Evolutionary conservation across 2,888 invertebrate species (phyloP), one percentile per base, ranked within the genome.

Genomic region (Troides oblongomaculatus): DNA sequence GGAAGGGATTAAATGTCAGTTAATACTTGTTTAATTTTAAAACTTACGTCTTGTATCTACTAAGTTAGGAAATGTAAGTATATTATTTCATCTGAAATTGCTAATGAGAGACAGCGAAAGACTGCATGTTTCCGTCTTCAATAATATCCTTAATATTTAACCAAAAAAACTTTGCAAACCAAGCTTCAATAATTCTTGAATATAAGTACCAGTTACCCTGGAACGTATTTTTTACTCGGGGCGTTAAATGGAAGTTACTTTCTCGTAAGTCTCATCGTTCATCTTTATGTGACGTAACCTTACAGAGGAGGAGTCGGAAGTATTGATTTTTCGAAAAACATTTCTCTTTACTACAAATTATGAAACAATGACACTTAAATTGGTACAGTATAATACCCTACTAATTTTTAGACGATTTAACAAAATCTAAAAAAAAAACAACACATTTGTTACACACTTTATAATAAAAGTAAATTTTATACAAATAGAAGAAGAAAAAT

Each of bases 231-330:
- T 59, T 59, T 50, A 64, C 50, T 12, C 53, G 21, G 23, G 59
- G 60, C 59, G 64, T 64, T 68, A 67, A 62, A 68, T 21, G 60
- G 50, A 64, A 64, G 60, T 64, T 68, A 64, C 64, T 60, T 50
- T 64, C 25, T 62, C 25, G 62, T 60, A 64, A 58, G 64, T 60
- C 68, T 59, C 68, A 64, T 68, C 63, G 68, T 64, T 60, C 68
- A 63, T 60, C 68, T 68, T 68, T 68, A 68, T 64, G 63, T 60
- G 64, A 43, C 63, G 53, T 53, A 53, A 60, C 53, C 53, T 68
- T 68, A 68, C 53, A 64, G 60, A 53, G 64, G 21, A 63, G 36
- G 50, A 68, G 68, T 68, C 60, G 59, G 53, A 57, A 59, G 62
- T 60, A 63, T 59, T 30, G 30, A 30, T 30, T 30, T 30, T 30